Conservation (phyloP, 2,113 vertebrate genomes). For the Anhinga anhinga region DNA sequence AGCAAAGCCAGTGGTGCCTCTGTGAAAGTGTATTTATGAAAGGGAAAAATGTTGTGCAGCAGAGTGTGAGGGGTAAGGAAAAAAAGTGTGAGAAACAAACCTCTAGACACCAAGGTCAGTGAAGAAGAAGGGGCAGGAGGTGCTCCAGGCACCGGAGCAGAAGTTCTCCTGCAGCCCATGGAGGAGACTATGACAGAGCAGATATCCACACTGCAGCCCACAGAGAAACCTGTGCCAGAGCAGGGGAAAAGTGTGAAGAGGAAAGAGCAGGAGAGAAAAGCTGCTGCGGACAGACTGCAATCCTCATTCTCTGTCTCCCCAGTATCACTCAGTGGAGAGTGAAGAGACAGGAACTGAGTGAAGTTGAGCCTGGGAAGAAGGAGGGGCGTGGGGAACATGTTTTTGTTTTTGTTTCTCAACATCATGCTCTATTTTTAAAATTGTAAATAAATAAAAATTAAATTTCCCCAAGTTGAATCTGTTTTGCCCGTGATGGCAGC, state of each 20-base stretch:
- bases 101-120: not conserved
- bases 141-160: not conserved
- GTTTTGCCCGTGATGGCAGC: not conserved
- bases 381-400: no score
- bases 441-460: not conserved
- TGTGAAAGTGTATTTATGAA: not conserved
- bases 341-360: not conserved
- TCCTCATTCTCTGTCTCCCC: not conserved
- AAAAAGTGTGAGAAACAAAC: not conserved
- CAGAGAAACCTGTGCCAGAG: rapidly evolving
- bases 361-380: not conserved
- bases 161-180: not conserved
- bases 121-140: not conserved
- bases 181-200: not conserved
- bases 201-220: not conserved
- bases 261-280: not conserved
- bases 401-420: not conserved
- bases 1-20: not conserved
- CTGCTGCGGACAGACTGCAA: not conserved
- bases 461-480: not conserved
- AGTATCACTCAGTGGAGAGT: not conserved
- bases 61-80: not conserved
- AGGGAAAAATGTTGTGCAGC: not conserved
- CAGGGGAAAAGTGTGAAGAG: not conserved
- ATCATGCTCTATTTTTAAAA: not conserved